Conservation (phyloP, 2,888 invertebrate species). For the Macaria notata region DNA sequence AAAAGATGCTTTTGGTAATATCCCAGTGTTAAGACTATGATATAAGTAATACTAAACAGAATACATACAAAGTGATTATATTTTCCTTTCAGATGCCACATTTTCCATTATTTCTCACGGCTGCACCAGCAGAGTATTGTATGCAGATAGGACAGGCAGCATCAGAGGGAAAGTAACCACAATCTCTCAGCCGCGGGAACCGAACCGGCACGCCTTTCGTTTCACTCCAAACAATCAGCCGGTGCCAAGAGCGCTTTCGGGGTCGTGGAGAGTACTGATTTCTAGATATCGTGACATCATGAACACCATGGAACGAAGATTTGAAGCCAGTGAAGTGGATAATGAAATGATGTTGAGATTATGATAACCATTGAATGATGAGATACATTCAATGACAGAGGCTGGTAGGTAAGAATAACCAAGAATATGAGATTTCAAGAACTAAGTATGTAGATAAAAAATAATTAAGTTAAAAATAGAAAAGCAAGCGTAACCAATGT, state of each 20-base stretch:
- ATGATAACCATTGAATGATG: too few species aligned
- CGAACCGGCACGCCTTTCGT: slow-evolving; percentile 67
- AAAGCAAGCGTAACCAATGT: too few species aligned
- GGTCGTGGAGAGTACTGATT: slow-evolving; percentile 12
- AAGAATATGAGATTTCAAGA: too few species aligned
- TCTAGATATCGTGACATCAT: slow-evolving; percentile 5
- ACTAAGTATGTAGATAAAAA: too few species aligned
- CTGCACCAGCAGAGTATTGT: slow-evolving; percentile 54
- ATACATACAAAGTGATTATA: neutral
- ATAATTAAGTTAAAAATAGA: too few species aligned
- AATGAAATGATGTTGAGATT: too few species aligned
- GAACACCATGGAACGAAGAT: too few species aligned
- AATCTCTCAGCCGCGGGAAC: slow-evolving; percentile 58
- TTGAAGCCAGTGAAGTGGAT: too few species aligned
- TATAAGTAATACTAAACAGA: neutral
- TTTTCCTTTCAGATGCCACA: neutral
- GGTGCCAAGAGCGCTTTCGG: slow-evolving; percentile 13
- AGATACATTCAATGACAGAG: too few species aligned
- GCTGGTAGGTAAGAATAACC: too few species aligned
- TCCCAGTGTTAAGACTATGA: neutral
- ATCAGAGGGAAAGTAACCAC: slow-evolving; percentile 64
- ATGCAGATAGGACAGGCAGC: slow-evolving; percentile 61
- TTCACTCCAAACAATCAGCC: slow-evolving; percentile 44
- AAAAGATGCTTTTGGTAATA: too few species aligned
- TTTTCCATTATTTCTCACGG: slow-evolving; percentile 15